These are phyloP conservation scores for Dendrolimus houi DNA, from an alignment of 2,888 invertebrate genomes.

Conservation along the genomic window DNA sequence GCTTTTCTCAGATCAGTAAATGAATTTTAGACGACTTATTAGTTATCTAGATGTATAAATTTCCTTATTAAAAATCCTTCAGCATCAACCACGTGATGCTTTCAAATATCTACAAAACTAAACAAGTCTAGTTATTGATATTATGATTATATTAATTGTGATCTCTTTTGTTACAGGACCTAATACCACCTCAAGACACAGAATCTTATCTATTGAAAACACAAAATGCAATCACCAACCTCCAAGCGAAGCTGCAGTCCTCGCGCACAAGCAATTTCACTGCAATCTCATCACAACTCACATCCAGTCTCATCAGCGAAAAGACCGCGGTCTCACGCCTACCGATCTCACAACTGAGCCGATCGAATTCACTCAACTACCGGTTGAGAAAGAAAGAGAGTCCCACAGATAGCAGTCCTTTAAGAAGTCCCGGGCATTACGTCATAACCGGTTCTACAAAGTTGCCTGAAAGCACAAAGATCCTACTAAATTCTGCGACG, in stretches of 20 bases:
- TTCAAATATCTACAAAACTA: too few relatives aligned
- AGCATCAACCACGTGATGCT: too few relatives aligned
- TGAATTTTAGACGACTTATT: too few relatives aligned
- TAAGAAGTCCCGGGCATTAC: constrained; percentile 64
- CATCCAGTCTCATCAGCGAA: constrained; percentile 61
- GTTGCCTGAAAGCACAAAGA: constrained; percentile 45
- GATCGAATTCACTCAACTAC: constrained; percentile 69
- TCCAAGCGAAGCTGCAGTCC: constrained; percentile 75
- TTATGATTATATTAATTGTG: too few relatives aligned
- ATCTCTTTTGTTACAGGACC: constrained; percentile 58
- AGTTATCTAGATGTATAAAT: too few relatives aligned
- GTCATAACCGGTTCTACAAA: constrained; percentile 64
- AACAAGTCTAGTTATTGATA: too few relatives aligned
- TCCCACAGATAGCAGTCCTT: constrained; percentile 57
- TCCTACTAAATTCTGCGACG: constrained; percentile 51
- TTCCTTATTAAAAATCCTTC: too few relatives aligned
- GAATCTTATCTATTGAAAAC: constrained; percentile 77
- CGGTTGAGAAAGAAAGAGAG: constrained; percentile 53
- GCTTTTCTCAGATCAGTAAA: too few relatives aligned
- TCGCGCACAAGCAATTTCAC: constrained; percentile 42
- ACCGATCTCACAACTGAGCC: constrained; percentile 60
- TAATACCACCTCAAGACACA: constrained; percentile 68
- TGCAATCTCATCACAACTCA: constrained; percentile 52
- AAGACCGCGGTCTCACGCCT: constrained; percentile 61
- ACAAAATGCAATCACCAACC: constrained; percentile 77